Evolutionary conservation across 2,113 vertebrate species (phyloP).

Genomic region (Ardeotis arabs): DNA sequence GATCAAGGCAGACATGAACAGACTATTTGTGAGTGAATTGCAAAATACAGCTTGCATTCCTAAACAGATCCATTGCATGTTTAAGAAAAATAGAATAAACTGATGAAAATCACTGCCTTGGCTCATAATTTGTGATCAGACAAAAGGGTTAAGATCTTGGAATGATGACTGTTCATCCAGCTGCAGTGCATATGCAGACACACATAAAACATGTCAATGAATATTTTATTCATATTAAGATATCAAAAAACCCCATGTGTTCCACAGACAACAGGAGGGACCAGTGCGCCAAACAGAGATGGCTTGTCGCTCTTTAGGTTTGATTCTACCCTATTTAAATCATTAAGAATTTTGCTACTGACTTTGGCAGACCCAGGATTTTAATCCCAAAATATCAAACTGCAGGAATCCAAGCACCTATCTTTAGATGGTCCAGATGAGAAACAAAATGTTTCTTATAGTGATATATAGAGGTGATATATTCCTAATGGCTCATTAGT

Average conservation of each 20-base stretch:
- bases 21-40: background rate
- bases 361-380: background rate
- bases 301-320: background rate
- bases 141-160: conserved; percentile 18
- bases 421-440: background rate
- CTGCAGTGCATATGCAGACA: conserved; percentile 46
- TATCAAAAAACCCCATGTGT: conserved; percentile 29
- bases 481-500: conserved; percentile 20
- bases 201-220: conserved; percentile 23
- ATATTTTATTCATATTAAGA: conserved; percentile 49
- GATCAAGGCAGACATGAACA: background rate
- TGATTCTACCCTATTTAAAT: background rate
- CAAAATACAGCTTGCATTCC: background rate
- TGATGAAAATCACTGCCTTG: conserved; percentile 42
- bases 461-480: background rate
- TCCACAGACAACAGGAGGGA: conserved; percentile 14
- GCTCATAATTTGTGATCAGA: conserved; percentile 32
- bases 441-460: background rate
- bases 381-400: background rate
- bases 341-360: conserved; percentile 22
- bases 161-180: conserved; percentile 33
- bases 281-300: background rate
- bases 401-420: background rate
- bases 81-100: conserved; percentile 16
- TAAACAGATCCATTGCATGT: background rate